Base-by-base conservation (phyloP, 2,797 vertebrate genomes). In the Sebastolobus altivelis region DNA sequence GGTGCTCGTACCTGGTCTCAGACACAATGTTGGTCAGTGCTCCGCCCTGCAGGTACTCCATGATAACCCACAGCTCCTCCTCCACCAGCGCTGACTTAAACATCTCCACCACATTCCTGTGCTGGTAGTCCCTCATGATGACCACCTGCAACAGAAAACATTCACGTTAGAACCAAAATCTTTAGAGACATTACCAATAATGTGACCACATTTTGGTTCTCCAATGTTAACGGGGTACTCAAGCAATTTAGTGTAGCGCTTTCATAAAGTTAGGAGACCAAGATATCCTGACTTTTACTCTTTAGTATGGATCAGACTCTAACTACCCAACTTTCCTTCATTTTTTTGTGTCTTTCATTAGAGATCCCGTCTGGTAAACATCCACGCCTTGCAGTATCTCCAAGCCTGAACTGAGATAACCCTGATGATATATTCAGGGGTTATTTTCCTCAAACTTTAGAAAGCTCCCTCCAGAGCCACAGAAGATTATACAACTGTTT, bases 121-220 rank as follows among this genome's bases (percentile, higher is more conserved):
- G 99, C 83, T 99, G 98, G 72, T 99, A 99, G 93, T 99, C 99
- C 81, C 98, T 96, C 99, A 99, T 99, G 86, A 99, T 99, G 83
- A 99, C 98, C 89, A 99, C 98, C 98, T 99, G 59, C 25, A 82
- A 33, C 29, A 56, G 8, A 79, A 75, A 88, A 73, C 25, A 72
- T 49, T 59, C 2, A 18, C 8, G 4, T 60, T 35, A 65, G 9
- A 59, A 59, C 5, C 14, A 25, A 16, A 31, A 62, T n/a, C 2
- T 31, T 60, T 8, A 31, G 8, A 9, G 2, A 70, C 8, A 73
- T 31, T 11, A 14, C 2, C 18, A 14, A 14, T 14, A 40, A 12
- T 31, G 37, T 25, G 5, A 5, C 22, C 16, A 59, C 7, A n/a
- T 43, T 80, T 62, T n/a, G 13, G 14, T 43, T 71, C 1, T 52